Percentiles rank a stretch among this genome's conserved stretches.
Conservation (phyloP, 1,140 invertebrate species). For the Drosophila asahinai region DNA sequence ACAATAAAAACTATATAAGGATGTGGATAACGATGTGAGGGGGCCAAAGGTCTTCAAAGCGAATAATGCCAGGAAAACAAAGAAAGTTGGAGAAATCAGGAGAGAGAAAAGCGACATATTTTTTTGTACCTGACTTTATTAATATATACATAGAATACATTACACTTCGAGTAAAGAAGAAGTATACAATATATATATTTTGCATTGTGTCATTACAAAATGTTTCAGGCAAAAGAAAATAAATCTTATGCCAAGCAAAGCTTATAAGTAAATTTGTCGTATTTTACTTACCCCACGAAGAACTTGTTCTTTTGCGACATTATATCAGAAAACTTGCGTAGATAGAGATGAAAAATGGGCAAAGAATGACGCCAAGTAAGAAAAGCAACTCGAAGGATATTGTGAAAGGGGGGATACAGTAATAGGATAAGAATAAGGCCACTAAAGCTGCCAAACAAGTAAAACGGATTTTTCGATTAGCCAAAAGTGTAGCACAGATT, state of each 20-base stretch:
- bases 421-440: constrained; percentile 34
- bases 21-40: constrained; percentile 76
- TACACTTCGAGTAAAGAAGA: too few species aligned
- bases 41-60: constrained; percentile 50
- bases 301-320: constrained; percentile 8
- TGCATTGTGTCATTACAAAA: too few species aligned
- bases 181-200: too few species aligned
- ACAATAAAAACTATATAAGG: constrained; percentile 80
- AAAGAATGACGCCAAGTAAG: neutral
- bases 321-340: constrained; percentile 37
- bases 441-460: constrained; percentile 25
- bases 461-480: constrained; percentile 54
- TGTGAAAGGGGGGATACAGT: constrained; percentile 4
- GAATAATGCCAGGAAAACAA: constrained; percentile 40
- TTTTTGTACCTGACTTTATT: neutral
- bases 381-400: constrained; percentile 10
- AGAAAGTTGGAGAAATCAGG: constrained; percentile 26
- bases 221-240: too few species aligned
- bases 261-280: too few species aligned
- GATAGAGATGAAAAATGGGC: constrained; percentile 25
- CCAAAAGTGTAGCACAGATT: constrained; percentile 70
- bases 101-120: neutral
- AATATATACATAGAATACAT: too few species aligned
- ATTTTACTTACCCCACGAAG: neutral
- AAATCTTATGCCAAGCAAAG: too few species aligned